A percentile compares a stretch with the other conserved stretches of the same genome.
Conservation (phyloP, 2,797 vertebrate genomes). For the Ceryle rudis region DNA sequence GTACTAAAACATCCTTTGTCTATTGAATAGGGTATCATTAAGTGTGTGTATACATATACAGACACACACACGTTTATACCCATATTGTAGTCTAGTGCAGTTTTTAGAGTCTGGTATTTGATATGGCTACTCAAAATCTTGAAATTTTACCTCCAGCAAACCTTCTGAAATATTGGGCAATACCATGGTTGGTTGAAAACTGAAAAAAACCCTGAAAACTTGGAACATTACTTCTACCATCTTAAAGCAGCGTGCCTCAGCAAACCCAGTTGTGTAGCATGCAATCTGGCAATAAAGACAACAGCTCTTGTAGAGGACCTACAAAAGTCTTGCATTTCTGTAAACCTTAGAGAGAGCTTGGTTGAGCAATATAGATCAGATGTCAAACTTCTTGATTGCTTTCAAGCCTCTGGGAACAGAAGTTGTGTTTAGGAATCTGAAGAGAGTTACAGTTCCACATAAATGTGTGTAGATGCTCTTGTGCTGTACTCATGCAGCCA, state of each 20-base stretch:
- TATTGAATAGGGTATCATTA: background rate
- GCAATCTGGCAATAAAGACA: background rate
- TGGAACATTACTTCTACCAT: background rate
- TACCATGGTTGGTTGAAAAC: background rate
- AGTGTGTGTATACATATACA: background rate
- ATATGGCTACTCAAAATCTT: background rate
- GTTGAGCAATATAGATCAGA: background rate
- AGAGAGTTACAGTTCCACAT: background rate
- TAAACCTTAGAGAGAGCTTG: background rate
- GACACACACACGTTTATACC: background rate
- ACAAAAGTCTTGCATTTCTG: background rate
- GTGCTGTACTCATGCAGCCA: background rate
- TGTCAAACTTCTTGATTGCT: background rate
- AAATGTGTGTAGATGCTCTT: background rate
- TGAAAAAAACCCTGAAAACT: background rate
- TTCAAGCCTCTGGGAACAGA: background rate
- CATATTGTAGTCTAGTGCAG: background rate
- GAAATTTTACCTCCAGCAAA: background rate
- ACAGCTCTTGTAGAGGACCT: accelerated
- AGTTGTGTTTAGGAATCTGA: background rate
- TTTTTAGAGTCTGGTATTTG: background rate
- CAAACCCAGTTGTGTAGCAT: background rate
- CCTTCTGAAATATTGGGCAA: background rate
- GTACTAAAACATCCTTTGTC: background rate
- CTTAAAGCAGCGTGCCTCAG: background rate